Conservation (phyloP, 2,113 vertebrate genomes). For the Labrus mixtus region DNA sequence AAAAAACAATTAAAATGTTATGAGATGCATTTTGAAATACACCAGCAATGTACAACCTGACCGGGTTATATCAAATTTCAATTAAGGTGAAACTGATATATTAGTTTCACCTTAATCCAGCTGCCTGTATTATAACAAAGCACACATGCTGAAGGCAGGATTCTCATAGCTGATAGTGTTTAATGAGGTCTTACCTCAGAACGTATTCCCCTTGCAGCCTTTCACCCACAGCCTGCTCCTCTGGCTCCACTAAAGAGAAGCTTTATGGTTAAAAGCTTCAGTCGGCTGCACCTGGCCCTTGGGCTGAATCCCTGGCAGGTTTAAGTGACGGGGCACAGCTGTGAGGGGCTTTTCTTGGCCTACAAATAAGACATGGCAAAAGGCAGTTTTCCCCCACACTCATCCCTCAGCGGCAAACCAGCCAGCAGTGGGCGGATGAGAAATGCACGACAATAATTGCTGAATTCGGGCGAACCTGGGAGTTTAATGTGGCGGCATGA, state of each 20-base stretch:
- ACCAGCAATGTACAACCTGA: background rate
- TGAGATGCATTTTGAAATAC: background rate
- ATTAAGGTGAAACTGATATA: background rate
- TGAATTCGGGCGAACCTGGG: conserved; percentile 24
- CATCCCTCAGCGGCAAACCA: conserved; percentile 20
- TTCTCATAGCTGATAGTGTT: conserved; percentile 40
- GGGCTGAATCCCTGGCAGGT: conserved; percentile 57
- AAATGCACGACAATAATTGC: conserved; percentile 44
- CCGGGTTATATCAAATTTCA: background rate
- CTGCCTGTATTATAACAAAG: background rate
- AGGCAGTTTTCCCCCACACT: conserved; percentile 34
- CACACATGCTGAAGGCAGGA: conserved; percentile 23
- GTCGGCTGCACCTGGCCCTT: conserved; percentile 58
- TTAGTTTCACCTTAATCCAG: conserved; percentile 31
- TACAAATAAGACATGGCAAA: conserved; percentile 35
- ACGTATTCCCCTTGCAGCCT: conserved; percentile 23
- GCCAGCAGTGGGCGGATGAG: conserved; percentile 32
- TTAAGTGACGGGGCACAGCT: conserved; percentile 57
- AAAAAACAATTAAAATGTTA: background rate
- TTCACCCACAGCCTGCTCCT: conserved; percentile 54
- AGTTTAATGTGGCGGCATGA: conserved; percentile 2
- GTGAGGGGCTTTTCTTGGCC: conserved; percentile 66
- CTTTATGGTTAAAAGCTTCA: conserved; percentile 60
- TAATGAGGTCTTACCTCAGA: conserved; percentile 62
- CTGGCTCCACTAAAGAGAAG: conserved; percentile 46